Percentiles rank a stretch among this genome's conserved stretches.
Evolutionary conservation across 2,888 invertebrate species (phyloP).

Genomic region (Diachrysia chrysitis): DNA sequence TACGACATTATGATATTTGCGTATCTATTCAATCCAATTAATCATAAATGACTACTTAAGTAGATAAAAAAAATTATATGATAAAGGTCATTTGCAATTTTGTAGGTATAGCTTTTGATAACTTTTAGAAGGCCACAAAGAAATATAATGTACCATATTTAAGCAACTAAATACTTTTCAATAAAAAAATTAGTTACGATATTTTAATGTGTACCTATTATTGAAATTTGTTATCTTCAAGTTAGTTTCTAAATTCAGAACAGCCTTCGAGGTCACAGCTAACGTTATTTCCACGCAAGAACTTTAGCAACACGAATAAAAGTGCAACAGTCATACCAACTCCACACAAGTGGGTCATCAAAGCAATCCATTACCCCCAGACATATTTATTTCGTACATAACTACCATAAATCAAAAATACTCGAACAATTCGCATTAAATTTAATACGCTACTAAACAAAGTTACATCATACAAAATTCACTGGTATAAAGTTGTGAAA

Average conservation of each 20-base stretch:
- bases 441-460: slow-evolving; percentile 25
- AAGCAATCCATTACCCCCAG: slow-evolving; percentile 21
- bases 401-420: slow-evolving; percentile 44
- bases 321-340: background rate
- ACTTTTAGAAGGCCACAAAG: too few species aligned
- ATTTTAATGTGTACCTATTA: too few species aligned
- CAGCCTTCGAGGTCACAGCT: background rate
- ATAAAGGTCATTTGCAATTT: too few species aligned
- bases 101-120: too few species aligned
- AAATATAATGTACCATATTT: too few species aligned
- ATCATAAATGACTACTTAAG: too few species aligned
- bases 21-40: too few species aligned
- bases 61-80: too few species aligned
- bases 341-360: slow-evolving; percentile 30
- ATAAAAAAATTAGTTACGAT: too few species aligned
- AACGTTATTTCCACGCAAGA: background rate
- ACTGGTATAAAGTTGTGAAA: slow-evolving; percentile 57
- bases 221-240: too few species aligned
- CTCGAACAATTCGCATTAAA: slow-evolving; percentile 30
- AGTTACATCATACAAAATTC: slow-evolving; percentile 46
- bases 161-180: too few species aligned
- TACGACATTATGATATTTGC: too few species aligned
- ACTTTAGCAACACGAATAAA: background rate
- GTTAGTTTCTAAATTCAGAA: background rate
- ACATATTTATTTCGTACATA: slow-evolving; percentile 25